Percentiles rank a stretch among this genome's conserved stretches.
phyloP scores from a whole-genome alignment of 1,140 invertebrate species.

The Diachasma alloeum region DNA sequence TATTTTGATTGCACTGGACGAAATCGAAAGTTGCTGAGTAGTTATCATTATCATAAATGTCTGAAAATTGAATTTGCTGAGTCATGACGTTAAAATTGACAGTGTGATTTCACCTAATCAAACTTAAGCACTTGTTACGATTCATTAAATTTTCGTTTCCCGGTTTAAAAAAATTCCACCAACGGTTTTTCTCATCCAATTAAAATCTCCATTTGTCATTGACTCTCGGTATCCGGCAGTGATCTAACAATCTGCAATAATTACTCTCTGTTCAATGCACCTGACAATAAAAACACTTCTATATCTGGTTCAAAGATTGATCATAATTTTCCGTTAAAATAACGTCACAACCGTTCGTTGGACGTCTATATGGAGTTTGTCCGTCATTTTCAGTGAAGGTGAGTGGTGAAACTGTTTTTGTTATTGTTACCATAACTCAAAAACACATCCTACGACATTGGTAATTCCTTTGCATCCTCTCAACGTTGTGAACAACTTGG shows the following conservation, averaged over 20 bases:
- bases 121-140: background rate
- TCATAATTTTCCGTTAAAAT: background rate
- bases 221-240: background rate
- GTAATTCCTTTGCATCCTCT: background rate
- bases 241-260: background rate
- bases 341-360: background rate
- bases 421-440: background rate
- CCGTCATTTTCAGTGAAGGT: background rate
- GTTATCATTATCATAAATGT: background rate
- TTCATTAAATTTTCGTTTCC: background rate
- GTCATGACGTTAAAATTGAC: no score
- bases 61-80: background rate
- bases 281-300: background rate
- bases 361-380: background rate
- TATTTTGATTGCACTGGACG: background rate
- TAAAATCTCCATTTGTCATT: background rate
- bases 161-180: background rate
- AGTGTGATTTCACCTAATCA: no score
- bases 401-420: background rate
- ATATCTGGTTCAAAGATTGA: background rate
- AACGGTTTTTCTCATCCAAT: background rate
- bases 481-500: background rate
- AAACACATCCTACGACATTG: background rate
- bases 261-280: background rate
- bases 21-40: constrained; percentile 14